Evolutionary conservation across 2,797 vertebrate species (phyloP).

Genomic region (Euthynnus affinis): DNA sequence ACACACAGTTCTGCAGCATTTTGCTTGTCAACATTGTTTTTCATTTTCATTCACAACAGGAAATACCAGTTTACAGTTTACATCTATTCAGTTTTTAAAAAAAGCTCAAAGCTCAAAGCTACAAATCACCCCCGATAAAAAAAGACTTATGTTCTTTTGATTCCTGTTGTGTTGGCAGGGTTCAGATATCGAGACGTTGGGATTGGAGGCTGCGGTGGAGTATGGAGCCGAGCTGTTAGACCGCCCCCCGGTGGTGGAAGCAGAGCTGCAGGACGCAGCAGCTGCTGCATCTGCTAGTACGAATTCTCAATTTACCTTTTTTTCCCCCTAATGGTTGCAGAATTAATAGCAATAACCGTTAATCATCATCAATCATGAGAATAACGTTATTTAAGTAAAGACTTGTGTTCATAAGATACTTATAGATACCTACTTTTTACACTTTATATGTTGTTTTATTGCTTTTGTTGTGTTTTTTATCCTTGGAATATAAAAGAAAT

Average conservation of each 20-base stretch:
- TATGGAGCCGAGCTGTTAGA: slow-evolving; percentile 74
- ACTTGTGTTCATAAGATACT: not conserved
- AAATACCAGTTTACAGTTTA: not conserved
- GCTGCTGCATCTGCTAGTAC: slow-evolving; percentile 74
- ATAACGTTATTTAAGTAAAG: not conserved
- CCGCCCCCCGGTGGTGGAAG: slow-evolving; percentile 72
- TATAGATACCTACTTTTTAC: not conserved
- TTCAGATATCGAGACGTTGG: slow-evolving; percentile 92
- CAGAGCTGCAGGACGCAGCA: slow-evolving; percentile 68
- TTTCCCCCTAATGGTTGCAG: not conserved
- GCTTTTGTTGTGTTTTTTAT: not conserved
- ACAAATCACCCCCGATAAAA: not conserved
- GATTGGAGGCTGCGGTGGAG: slow-evolving; percentile 82
- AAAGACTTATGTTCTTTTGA: not conserved
- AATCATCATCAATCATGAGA: not conserved
- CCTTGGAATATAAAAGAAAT: not conserved
- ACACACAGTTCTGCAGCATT: not conserved
- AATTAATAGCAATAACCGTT: not conserved
- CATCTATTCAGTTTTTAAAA: not conserved
- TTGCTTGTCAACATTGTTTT: not conserved
- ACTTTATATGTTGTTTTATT: not conserved
- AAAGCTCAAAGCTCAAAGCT: no score
- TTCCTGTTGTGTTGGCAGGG: slow-evolving; percentile 83
- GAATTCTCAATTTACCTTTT: not conserved
- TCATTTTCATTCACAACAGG: not conserved